phyloP scores from a whole-genome alignment of 2,888 invertebrate species.

The Tipula helvola region DNA sequence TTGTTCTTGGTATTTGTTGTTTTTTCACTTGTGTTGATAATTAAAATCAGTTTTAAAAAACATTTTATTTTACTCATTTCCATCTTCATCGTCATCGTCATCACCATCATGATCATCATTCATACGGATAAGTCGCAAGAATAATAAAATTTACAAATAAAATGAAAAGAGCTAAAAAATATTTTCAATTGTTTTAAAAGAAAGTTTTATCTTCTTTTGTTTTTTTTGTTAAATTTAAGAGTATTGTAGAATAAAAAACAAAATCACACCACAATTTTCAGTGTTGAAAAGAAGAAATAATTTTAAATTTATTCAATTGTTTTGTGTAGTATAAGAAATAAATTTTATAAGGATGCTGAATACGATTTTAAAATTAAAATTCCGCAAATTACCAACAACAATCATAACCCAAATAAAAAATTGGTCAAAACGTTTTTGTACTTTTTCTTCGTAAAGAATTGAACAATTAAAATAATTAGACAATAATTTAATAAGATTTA shows the following conservation, averaged over 20 bases:
- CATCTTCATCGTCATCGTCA: not conserved
- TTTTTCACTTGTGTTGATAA: not conserved
- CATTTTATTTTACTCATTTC: not conserved
- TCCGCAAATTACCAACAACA: not conserved
- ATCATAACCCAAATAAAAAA: not conserved
- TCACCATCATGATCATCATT: not conserved
- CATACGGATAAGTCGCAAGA: not conserved
- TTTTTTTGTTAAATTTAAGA: not conserved
- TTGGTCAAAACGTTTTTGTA: not conserved
- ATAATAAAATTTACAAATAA: not conserved
- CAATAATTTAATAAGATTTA: not conserved
- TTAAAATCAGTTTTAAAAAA: not conserved
- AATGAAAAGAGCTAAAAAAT: not conserved
- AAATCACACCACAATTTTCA: not conserved
- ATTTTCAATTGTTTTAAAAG: not conserved
- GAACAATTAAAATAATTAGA: not conserved
- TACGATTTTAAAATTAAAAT: not conserved
- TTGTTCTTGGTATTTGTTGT: not conserved
- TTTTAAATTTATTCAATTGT: not conserved
- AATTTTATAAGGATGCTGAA: not conserved
- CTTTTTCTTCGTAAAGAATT: not conserved
- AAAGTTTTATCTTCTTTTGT: not conserved
- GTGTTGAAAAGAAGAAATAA: not conserved
- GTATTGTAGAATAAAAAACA: not conserved
- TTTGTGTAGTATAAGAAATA: not conserved